Evolutionary conservation across 2,797 vertebrate genomes (phyloP).

Genomic region (Masticophis lateralis): DNA sequence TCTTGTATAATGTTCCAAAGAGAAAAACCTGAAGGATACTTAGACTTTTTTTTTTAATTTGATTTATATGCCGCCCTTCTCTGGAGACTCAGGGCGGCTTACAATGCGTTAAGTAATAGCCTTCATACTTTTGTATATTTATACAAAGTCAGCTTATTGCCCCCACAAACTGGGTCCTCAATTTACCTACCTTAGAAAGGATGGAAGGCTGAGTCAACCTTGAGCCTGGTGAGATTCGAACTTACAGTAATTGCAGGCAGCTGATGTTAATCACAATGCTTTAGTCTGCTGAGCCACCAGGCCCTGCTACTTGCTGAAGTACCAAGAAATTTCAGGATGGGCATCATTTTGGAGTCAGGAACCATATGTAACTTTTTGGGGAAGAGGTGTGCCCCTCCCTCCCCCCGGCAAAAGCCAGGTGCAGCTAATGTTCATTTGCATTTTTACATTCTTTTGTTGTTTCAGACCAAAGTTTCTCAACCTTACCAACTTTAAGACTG

Average conservation of each 20-base stretch:
- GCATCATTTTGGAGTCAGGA: neutral
- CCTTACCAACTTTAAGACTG: neutral
- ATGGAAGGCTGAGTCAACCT: too few relatives aligned
- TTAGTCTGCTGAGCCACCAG: too few relatives aligned
- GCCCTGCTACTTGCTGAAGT: neutral
- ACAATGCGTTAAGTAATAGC: too few relatives aligned
- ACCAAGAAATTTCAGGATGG: neutral
- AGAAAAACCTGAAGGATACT: neutral
- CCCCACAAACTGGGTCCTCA: too few relatives aligned
- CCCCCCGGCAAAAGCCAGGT: neutral
- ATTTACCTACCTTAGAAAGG: too few relatives aligned
- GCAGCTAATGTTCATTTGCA: neutral
- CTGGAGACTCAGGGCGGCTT: too few relatives aligned
- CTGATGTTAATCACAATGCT: too few relatives aligned
- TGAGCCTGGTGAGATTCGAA: too few relatives aligned
- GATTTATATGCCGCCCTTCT: too few relatives aligned
- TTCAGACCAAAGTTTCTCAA: neutral
- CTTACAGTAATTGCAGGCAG: too few relatives aligned
- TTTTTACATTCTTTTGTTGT: neutral
- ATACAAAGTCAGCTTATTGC: too few relatives aligned
- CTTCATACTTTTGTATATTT: too few relatives aligned
- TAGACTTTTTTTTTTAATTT: neutral
- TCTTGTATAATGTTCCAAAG: neutral
- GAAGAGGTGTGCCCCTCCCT: neutral
- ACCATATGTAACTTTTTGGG: neutral